Conservation (phyloP, 2,797 vertebrate species). For the Sebastes hopkinsi region DNA sequence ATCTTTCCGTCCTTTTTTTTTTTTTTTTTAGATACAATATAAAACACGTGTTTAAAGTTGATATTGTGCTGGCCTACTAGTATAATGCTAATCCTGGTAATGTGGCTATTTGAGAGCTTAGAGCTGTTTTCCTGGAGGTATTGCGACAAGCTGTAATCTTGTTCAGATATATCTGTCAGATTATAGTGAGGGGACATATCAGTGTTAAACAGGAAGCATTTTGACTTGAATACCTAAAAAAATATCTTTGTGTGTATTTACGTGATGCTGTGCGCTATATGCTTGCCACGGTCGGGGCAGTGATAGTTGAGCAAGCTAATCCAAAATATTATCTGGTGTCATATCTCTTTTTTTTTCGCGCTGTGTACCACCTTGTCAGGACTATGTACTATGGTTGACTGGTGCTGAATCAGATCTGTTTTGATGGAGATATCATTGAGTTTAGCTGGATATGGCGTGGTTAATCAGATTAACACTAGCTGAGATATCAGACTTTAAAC, state of each 20-base stretch:
- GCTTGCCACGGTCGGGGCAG: neutral
- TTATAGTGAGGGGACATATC: slow-evolving; percentile 18
- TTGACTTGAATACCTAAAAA: neutral
- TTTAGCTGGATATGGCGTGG: slow-evolving; percentile 38
- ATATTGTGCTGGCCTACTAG: neutral
- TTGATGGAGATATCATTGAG: slow-evolving; percentile 47
- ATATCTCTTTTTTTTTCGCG: slow-evolving; percentile 7
- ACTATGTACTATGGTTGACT: slow-evolving; percentile 22
- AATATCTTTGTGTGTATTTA: slow-evolving; percentile 9
- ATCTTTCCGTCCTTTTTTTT: neutral
- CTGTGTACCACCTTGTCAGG: slow-evolving; percentile 31
- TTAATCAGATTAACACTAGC: slow-evolving; percentile 44
- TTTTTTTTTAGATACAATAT: neutral
- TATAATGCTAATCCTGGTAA: slow-evolving; percentile 13
- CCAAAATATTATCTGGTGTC: slow-evolving; percentile 35
- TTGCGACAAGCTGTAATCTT: slow-evolving; percentile 15
- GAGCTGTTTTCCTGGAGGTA: slow-evolving; percentile 11
- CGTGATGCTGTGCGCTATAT: neutral
- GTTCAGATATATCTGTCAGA: slow-evolving; percentile 37
- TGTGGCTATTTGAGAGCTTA: slow-evolving; percentile 3
- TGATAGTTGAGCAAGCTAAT: slow-evolving; percentile 30
- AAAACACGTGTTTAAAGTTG: slow-evolving; percentile 18
- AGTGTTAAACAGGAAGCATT: slow-evolving; percentile 10
- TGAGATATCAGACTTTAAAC: slow-evolving; percentile 41
- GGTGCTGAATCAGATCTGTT: slow-evolving; percentile 44